Conservation (phyloP, 2,113 vertebrate species). For the Coracopsis vasa region DNA sequence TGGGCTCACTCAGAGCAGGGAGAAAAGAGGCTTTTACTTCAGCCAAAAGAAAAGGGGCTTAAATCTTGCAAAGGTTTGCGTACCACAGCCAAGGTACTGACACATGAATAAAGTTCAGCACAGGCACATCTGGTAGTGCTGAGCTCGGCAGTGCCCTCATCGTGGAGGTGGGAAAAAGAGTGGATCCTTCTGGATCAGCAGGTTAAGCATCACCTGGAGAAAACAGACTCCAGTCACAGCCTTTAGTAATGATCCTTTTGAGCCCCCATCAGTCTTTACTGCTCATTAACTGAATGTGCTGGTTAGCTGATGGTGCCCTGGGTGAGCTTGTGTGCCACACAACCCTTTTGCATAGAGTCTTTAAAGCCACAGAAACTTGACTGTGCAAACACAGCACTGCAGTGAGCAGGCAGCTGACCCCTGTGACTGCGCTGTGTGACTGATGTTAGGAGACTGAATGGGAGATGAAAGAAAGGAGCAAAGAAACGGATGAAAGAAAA, state of each 20-base stretch:
- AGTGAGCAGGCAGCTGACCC: background rate
- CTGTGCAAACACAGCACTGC: background rate
- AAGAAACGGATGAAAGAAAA: background rate
- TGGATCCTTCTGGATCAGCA: background rate
- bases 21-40: background rate
- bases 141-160: background rate
- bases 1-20: background rate
- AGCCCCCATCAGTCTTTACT: background rate
- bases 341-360: background rate
- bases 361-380: background rate
- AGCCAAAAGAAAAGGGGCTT: background rate
- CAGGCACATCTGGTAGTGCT: background rate
- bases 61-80: background rate
- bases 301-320: background rate
- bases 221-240: background rate
- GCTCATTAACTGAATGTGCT: background rate
- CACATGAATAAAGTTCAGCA: background rate
- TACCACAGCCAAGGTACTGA: background rate
- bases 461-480: background rate
- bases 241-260: background rate
- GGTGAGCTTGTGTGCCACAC: background rate
- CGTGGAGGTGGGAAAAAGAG: accelerated
- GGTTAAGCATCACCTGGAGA: background rate
- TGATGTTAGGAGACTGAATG: background rate
- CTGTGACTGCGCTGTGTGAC: background rate